phyloP scores from a whole-genome alignment of 2,888 invertebrate species.

The Palloptera scutellata region DNA sequence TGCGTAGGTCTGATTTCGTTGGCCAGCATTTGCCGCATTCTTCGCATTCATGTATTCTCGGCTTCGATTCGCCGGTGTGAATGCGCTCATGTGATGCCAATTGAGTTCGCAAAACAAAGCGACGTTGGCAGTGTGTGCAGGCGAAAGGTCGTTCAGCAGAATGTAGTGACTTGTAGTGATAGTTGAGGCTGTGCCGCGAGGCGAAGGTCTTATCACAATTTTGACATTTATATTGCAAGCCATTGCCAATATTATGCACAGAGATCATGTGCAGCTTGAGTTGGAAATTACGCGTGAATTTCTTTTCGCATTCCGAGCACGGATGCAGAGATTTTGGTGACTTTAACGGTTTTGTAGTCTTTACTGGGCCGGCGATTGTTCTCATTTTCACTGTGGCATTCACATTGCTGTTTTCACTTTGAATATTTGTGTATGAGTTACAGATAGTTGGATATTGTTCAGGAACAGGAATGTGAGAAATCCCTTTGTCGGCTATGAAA shows the following conservation, averaged over 20 bases:
- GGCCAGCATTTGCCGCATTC: constrained; percentile 55
- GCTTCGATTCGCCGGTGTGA: constrained; percentile 54
- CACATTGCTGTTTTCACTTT: not conserved
- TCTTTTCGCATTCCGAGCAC: constrained; percentile 53
- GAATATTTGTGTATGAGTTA: not conserved
- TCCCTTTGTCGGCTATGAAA: too few relatives aligned
- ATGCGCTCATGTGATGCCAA: constrained; percentile 52
- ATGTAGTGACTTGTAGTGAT: constrained; percentile 53
- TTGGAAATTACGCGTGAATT: constrained; percentile 57
- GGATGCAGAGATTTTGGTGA: constrained; percentile 44
- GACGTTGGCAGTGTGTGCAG: constrained; percentile 48
- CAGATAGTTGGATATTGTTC: not conserved
- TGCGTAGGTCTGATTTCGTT: constrained; percentile 55
- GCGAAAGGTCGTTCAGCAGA: constrained; percentile 51
- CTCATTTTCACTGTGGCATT: not conserved
- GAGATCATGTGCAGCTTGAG: constrained; percentile 52
- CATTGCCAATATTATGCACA: constrained; percentile 53
- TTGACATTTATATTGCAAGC: constrained; percentile 49
- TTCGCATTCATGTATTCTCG: constrained; percentile 50
- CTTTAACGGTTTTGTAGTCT: not conserved
- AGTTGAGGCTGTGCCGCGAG: constrained; percentile 54
- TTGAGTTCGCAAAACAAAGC: constrained; percentile 54
- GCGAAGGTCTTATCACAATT: constrained; percentile 53
- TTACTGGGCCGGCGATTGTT: not conserved
- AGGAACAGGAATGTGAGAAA: not conserved